These are phyloP conservation scores for Lamprotornis superbus DNA, from an alignment of 2,113 vertebrate genomes.

Conservation along the genomic window DNA sequence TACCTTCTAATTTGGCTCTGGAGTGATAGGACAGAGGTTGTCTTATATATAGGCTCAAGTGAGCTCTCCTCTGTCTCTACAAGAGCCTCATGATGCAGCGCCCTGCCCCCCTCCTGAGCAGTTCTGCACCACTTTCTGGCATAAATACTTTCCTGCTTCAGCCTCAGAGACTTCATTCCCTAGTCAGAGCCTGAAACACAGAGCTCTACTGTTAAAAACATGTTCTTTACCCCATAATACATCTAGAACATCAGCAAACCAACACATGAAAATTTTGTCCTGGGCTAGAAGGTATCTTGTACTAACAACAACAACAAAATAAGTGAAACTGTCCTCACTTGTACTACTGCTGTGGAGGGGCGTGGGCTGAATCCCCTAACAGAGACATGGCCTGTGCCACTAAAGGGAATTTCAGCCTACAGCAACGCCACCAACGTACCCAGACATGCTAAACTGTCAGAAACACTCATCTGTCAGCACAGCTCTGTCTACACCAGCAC, in stretches of 20 bases:
- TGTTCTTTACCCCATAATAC: background rate
- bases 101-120: background rate
- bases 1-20: background rate
- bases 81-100: background rate
- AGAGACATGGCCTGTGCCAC: background rate
- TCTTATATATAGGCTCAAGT: background rate
- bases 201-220: background rate
- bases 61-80: background rate
- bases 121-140: background rate
- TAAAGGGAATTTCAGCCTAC: slow-evolving; percentile 28
- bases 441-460: slow-evolving; percentile 51
- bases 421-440: background rate
- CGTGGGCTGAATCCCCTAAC: background rate
- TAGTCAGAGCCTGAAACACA: background rate
- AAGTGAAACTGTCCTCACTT: background rate
- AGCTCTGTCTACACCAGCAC: slow-evolving; percentile 47
- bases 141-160: background rate
- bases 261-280: accelerated
- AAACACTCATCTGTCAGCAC: slow-evolving; percentile 52
- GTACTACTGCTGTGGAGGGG: background rate
- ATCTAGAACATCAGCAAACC: background rate
- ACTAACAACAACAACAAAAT: background rate
- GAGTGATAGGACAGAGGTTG: background rate
- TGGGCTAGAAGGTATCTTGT: background rate
- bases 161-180: background rate